Percentiles rank a stretch among this genome's conserved stretches.
phyloP scores from a whole-genome alignment of 2,113 vertebrate species.

The Rostratula benghalensis region DNA sequence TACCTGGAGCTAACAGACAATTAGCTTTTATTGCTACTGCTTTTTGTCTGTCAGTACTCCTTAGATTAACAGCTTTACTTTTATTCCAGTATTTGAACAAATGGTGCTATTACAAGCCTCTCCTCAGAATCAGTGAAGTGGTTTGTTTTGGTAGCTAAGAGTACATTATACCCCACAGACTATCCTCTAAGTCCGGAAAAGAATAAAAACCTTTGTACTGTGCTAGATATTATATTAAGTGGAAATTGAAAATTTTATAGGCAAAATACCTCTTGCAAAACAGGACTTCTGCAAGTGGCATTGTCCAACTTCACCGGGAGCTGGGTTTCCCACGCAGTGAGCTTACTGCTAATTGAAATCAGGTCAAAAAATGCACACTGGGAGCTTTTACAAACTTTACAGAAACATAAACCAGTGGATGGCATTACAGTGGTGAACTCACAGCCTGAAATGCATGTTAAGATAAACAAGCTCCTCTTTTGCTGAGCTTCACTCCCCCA shows the following conservation, averaged over 20 bases:
- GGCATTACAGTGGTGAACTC: neutral
- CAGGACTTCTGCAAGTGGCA: neutral
- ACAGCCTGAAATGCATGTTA: neutral
- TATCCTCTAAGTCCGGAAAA: conserved; percentile 3
- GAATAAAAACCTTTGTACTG: conserved; percentile 28
- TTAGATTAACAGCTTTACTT: conserved; percentile 50
- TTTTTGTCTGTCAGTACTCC: conserved; percentile 54
- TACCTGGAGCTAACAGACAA: conserved; percentile 62
- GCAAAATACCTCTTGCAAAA: conserved; percentile 2
- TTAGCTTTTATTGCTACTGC: conserved; percentile 61
- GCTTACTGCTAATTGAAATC: neutral
- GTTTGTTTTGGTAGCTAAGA: conserved; percentile 59
- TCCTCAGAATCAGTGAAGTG: conserved; percentile 43
- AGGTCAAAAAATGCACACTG: neutral
- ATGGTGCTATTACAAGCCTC: conserved; percentile 34
- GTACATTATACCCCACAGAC: conserved; percentile 47
- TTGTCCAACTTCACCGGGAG: neutral
- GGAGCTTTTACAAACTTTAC: neutral
- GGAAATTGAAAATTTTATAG: neutral
- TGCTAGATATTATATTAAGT: neutral
- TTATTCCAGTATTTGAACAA: conserved; percentile 57
- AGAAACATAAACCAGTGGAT: neutral
- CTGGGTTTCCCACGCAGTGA: neutral
- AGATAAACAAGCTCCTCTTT: neutral
- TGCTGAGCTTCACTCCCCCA: rapidly evolving